These are phyloP conservation scores for Catamblyrhynchus diadema DNA, from an alignment of 2,797 vertebrate species.

Conservation along the genomic window DNA sequence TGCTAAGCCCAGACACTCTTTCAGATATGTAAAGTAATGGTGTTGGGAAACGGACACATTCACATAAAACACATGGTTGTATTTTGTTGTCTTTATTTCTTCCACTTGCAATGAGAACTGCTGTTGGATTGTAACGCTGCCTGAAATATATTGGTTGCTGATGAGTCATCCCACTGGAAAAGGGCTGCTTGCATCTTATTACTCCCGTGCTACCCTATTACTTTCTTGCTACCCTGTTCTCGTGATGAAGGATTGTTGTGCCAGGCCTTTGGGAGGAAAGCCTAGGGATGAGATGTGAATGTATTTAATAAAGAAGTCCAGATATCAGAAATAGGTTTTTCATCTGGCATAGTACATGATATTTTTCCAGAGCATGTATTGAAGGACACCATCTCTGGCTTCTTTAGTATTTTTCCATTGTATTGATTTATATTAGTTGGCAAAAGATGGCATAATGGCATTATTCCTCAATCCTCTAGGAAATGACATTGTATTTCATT, in stretches of 20 bases:
- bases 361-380: background rate
- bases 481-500: constrained; percentile 6
- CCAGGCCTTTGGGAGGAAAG: background rate
- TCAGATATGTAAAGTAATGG: background rate
- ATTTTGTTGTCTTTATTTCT: background rate
- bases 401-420: background rate
- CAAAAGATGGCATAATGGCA: background rate
- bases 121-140: background rate
- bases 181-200: background rate
- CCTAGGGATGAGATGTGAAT: background rate
- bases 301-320: background rate
- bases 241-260: background rate
- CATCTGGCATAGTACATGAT: background rate
- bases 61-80: background rate
- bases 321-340: background rate
- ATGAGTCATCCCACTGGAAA: background rate
- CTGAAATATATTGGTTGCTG: background rate
- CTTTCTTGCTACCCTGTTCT: background rate
- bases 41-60: background rate
- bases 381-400: background rate
- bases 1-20: background rate
- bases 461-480: background rate
- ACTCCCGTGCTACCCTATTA: background rate
- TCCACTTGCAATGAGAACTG: background rate
- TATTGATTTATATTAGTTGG: background rate